A percentile compares a stretch with the other conserved stretches of the same genome.
Conservation (phyloP, 2,113 vertebrate species). For the Pomatorhinus ruficollis region DNA sequence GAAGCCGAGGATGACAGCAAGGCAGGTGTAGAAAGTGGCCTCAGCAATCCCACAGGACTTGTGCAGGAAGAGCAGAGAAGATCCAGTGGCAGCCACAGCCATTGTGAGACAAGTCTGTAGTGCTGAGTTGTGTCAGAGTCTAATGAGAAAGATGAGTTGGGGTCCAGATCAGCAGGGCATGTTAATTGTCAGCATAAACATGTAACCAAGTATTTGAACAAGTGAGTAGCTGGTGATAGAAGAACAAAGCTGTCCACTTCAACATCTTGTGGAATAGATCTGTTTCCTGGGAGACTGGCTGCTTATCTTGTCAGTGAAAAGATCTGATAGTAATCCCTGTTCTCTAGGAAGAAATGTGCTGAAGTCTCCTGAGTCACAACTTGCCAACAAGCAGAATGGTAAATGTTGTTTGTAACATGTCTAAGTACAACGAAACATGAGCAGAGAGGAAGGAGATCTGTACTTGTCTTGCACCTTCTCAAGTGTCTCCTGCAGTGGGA, state of each 20-base stretch:
- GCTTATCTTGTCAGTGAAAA: neutral
- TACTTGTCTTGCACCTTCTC: neutral
- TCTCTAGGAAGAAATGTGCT: neutral
- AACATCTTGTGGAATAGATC: neutral
- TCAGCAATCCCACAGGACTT: neutral
- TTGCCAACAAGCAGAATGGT: neutral
- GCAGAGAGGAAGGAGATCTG: neutral
- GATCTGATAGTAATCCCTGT: neutral
- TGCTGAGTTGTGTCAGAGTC: neutral
- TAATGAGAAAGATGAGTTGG: neutral
- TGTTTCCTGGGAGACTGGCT: constrained; percentile 2
- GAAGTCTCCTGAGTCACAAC: neutral
- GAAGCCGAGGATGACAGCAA: neutral
- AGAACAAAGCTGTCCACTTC: neutral
- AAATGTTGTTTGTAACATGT: neutral
- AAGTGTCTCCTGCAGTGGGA: neutral
- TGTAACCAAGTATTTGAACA: neutral
- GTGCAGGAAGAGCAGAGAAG: neutral
- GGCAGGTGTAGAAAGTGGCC: neutral
- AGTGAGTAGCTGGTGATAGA: neutral
- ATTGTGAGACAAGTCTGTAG: neutral
- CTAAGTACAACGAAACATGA: neutral
- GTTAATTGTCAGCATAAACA: neutral
- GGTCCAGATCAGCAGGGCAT: neutral
- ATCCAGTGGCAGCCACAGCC: neutral